phyloP scores from a whole-genome alignment of 2,113 vertebrate genomes.

The Pteruthius melanotis region DNA sequence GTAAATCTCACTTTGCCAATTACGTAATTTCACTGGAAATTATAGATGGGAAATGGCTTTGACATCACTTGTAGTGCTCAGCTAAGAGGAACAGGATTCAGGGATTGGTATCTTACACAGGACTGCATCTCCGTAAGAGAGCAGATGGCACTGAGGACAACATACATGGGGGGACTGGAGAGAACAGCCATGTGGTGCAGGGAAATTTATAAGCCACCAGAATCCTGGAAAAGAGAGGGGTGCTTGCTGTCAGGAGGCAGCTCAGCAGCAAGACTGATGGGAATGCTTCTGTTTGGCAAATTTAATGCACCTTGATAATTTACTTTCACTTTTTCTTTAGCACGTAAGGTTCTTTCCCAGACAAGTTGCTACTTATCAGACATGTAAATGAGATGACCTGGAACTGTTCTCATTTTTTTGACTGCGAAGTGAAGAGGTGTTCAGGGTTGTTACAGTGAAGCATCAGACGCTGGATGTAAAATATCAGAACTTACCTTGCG shows the following conservation, averaged over 20 bases:
- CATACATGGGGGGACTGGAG: background rate
- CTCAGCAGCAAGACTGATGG: background rate
- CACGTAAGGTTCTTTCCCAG: background rate
- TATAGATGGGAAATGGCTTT: background rate
- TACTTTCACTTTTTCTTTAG: background rate
- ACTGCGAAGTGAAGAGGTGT: background rate
- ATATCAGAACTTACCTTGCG: conserved; percentile 78
- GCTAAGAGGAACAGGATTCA: background rate
- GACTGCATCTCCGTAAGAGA: background rate
- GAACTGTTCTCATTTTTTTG: background rate
- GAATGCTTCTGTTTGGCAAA: background rate
- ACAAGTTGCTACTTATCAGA: background rate
- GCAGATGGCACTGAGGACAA: background rate
- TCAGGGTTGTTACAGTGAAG: background rate
- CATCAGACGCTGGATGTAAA: background rate
- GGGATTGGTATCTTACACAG: background rate
- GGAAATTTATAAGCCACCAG: background rate
- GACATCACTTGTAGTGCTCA: background rate
- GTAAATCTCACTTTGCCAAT: background rate
- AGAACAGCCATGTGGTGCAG: background rate
- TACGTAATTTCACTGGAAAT: background rate
- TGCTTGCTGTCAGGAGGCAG: background rate
- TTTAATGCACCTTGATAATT: background rate
- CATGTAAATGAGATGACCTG: background rate
- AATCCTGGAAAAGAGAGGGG: background rate